Percentiles rank a stretch among this genome's conserved stretches.
Evolutionary conservation across 2,888 invertebrate genomes (phyloP).

Genomic region (Dendrolimus houi): DNA sequence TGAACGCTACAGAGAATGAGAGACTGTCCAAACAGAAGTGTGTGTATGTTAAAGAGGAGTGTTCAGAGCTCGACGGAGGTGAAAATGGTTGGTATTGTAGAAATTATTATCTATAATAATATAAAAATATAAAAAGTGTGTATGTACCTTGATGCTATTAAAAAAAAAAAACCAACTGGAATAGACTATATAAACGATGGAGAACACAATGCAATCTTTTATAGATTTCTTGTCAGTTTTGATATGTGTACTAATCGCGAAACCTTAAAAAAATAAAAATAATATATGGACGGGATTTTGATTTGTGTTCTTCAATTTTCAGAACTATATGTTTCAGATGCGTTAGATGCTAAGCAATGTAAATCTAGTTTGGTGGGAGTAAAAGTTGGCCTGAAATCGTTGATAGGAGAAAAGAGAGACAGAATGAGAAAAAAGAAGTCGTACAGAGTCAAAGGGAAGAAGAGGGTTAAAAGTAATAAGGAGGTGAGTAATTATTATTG

Average conservation of each 20-base stretch:
- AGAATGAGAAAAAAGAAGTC: neutral
- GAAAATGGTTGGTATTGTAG: neutral
- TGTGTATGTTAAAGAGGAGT: neutral
- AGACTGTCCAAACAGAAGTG: neutral
- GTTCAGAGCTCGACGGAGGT: conserved; percentile 8
- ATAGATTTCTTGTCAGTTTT: no score
- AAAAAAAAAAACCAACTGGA: no score
- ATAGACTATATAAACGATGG: no score
- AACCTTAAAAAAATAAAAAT: no score
- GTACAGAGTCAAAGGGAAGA: neutral
- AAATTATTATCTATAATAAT: neutral
- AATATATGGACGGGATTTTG: no score
- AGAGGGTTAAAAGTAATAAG: neutral
- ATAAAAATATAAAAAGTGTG: no score
- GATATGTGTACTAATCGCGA: no score
- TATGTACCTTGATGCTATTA: no score
- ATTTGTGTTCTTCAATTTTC: no score
- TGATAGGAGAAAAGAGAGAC: neutral
- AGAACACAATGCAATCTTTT: no score
- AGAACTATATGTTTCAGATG: no score
- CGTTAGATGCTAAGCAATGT: neutral
- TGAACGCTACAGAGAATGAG: neutral
- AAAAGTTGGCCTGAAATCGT: neutral
- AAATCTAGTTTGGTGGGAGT: neutral
- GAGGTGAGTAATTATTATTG: neutral